Conservation (phyloP, 2,797 vertebrate genomes). For the Anomalospiza imberbis region DNA sequence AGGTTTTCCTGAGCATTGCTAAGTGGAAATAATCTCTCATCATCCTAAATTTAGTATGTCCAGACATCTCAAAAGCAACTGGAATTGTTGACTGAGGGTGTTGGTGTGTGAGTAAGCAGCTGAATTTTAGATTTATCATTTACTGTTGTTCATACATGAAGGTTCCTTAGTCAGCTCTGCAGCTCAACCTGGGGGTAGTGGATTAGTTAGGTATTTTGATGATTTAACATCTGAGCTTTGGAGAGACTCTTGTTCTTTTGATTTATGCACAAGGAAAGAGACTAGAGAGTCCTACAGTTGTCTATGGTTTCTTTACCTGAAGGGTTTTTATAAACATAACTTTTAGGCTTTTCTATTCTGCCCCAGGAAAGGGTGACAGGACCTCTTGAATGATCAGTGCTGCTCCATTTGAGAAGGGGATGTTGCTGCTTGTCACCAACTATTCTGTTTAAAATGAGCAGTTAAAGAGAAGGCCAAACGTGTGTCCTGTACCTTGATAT, state of each 20-base stretch:
- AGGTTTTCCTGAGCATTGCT: not conserved
- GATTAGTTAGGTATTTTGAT: not conserved
- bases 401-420: not conserved
- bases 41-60: slow-evolving; percentile 15
- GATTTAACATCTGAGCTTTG: not conserved
- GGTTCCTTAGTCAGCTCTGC: not conserved
- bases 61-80: slow-evolving; percentile 6
- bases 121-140: slow-evolving; percentile 22
- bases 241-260: not conserved
- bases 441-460: not conserved
- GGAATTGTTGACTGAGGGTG: not conserved
- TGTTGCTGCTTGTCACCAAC: not conserved
- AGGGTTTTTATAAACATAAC: not conserved
- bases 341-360: not conserved
- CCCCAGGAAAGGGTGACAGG: not conserved
- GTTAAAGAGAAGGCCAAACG: not conserved
- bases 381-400: not conserved
- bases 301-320: not conserved
- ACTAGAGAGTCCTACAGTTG: not conserved
- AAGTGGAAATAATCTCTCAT: slow-evolving; percentile 33
- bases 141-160: not conserved
- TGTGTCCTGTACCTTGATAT: not conserved
- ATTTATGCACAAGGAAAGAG: not conserved
- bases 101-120: slow-evolving; percentile 34
- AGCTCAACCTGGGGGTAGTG: not conserved